A percentile compares a stretch with the other conserved stretches of the same genome.
These are phyloP conservation scores for Climacteris rufus DNA, from an alignment of 2,113 vertebrate genomes.

Conservation along the genomic window DNA sequence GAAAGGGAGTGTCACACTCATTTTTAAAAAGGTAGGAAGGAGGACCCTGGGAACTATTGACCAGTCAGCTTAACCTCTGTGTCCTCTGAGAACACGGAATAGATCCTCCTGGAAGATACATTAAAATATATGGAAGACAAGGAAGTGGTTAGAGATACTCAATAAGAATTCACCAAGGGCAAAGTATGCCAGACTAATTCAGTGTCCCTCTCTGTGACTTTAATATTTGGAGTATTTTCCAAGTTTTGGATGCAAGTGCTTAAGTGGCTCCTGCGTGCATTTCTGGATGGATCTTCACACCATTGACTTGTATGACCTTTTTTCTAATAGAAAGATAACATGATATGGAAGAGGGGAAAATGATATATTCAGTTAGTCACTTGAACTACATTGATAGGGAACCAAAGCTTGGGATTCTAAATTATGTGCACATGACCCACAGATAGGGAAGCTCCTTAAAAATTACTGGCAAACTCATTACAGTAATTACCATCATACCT, in stretches of 20 bases:
- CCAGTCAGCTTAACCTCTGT: neutral
- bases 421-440: neutral
- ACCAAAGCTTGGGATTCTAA: neutral
- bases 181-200: neutral
- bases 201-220: neutral
- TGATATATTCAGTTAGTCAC: neutral
- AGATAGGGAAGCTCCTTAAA: neutral
- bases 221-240: neutral
- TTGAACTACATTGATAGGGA: accelerated
- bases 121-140: neutral
- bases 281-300: neutral
- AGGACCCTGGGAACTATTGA: neutral
- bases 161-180: neutral
- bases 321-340: accelerated
- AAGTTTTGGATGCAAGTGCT: neutral
- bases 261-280: neutral
- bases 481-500: neutral
- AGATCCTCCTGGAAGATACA: neutral
- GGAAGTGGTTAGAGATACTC: neutral
- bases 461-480: neutral
- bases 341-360: neutral
- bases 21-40: neutral
- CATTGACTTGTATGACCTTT: neutral
- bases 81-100: neutral
- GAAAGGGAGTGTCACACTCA: neutral